Base-by-base conservation (phyloP, 2,113 vertebrate genomes). In the Salvelinus alpinus region DNA sequence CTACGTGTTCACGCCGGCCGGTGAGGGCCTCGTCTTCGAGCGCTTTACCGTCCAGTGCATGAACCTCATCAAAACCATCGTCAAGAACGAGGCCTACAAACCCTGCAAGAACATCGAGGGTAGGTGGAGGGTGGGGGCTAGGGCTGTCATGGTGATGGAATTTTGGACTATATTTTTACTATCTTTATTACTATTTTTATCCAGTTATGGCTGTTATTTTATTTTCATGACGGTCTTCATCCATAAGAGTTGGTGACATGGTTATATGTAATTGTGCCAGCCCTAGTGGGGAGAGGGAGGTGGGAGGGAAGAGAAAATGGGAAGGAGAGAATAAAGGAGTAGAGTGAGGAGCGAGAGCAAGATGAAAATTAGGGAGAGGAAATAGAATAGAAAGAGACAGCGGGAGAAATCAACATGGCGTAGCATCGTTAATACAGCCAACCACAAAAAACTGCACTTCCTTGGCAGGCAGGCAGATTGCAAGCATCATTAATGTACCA, bases 11-110 rank as follows among this genome's bases (percentile, higher is more conserved):
- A 98, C 97, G n/a, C 94, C 95, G 68, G 94, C 93, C 60, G 97
- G 96, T 22, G 95, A 97, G 84, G 96, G 96, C 31, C 91, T 97
- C 4, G 11, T 66, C 16, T 99, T 98, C 88, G 96, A 99, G 70
- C 95, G 96, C 70, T 64, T 70, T 44, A 70, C 44, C 79, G 97
- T 99, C 70, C 98, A 98, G 18, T 99, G 97, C 93, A 97, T 99
- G 97, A 98, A 96, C 92, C 95, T 99, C 80, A 96, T 99, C 92
- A 99, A 99, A 93, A 95, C 96, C 95, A 99, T 99, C 82, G 95
- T 99, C 69, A 99, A 97, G 93, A 98, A 97, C 57, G 96, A 97
- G n/a, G 92, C 96, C 76, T 99, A 97, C 91, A 99, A 97, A 87
- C 96, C 96, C 74, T 94, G 94, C 78, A 99, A 99, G 94, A 98